Conservation (phyloP, 2,113 vertebrate species). For the Malurus melanocephalus region DNA sequence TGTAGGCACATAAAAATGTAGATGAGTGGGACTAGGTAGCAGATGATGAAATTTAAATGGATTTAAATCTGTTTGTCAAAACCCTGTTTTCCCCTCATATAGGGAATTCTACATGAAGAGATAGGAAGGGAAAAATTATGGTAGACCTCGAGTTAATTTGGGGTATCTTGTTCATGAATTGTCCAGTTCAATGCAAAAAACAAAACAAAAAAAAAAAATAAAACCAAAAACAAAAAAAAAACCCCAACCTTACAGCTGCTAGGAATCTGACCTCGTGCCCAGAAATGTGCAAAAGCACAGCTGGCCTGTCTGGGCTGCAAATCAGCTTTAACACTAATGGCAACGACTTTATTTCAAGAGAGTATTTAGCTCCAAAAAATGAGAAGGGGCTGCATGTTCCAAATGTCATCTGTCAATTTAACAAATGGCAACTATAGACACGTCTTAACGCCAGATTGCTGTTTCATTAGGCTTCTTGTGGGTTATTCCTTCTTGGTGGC, state of each 20-base stretch:
- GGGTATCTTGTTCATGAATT: not conserved
- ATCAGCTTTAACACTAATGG: slow-evolving; percentile 32
- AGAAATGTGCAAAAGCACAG: slow-evolving; percentile 51
- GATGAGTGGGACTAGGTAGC: not conserved
- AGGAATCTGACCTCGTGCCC: slow-evolving; percentile 33
- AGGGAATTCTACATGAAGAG: not conserved
- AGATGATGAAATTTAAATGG: not conserved
- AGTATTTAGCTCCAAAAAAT: slow-evolving; percentile 52
- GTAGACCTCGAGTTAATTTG: not conserved
- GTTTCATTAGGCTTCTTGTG: slow-evolving; percentile 36
- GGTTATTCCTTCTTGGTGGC: slow-evolving; percentile 1
- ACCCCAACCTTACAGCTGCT: not conserved
- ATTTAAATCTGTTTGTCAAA: not conserved
- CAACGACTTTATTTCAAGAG: slow-evolving; percentile 22
- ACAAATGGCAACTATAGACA: slow-evolving; percentile 30
- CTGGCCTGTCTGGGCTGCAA: slow-evolving; percentile 38
- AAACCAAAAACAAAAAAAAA: not conserved
- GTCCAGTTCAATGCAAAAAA: not conserved
- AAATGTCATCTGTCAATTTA: slow-evolving; percentile 58
- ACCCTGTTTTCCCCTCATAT: not conserved
- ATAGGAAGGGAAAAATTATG: not conserved
- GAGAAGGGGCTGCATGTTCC: slow-evolving; percentile 18
- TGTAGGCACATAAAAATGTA: not conserved
- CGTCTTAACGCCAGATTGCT: slow-evolving; percentile 37
- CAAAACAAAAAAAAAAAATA: not conserved